Base-by-base conservation (phyloP, 2,113 vertebrate genomes). In the Eolophus roseicapilla region DNA sequence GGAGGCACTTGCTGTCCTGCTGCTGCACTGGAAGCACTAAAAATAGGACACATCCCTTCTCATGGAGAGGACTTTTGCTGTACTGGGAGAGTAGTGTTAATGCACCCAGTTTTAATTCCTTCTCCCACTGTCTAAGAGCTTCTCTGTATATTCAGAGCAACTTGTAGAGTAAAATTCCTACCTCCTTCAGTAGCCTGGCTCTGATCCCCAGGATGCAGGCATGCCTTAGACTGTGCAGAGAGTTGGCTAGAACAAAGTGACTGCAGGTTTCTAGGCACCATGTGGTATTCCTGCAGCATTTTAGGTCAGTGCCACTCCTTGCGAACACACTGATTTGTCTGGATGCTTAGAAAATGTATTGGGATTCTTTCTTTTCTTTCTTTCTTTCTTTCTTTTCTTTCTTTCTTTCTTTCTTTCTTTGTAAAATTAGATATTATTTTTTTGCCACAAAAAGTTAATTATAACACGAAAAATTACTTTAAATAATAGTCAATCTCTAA, bases 11-110 rank as follows among this genome's bases (percentile, higher is more conserved):
- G 0, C 88, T 95, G 84, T 94, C 94, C 85, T 93, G 81, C 71
- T 85, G 79, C 92, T 4, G 8, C 75, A 63, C 76, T 87, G 86
- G 86, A 80, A 93, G 39, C 35, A 39, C 89, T 96, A 86, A 93
- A 96, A 92, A 92, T 96, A 93, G 92, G 79, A 55, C 86, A 59
- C 71, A 52, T 88, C 39, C 43, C 20, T 70, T 37, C 69, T 86
- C 44, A 44, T 62, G 29, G 25, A 35, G 53, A 91, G 46, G 39
- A 33, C 49, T 82, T 82, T 10, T 31, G 62, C 65, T 81, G 18
- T 52, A 17, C 31, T 81, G 43, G 17, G 35, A 90, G 41, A 44
- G 11, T 37, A 49, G 33, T 80, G n/a, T 57, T 79, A 19, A 44
- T 60, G 29, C 18, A 64, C 15, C 4, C 29, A 62, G 59, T 67